phyloP scores from a whole-genome alignment of 1,140 invertebrate species.

The Caenorhabditis briggsae region DNA sequence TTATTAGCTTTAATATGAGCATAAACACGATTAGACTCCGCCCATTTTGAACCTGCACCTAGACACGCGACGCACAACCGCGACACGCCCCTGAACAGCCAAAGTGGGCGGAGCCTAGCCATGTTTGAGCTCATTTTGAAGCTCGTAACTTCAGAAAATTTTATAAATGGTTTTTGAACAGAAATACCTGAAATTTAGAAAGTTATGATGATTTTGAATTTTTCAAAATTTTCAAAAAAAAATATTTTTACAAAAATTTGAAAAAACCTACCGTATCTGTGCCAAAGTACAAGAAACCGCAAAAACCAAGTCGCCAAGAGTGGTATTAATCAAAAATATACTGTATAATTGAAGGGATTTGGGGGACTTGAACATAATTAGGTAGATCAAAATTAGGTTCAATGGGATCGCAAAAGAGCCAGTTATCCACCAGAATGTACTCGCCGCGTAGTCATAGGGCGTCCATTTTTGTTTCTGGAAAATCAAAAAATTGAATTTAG shows the following conservation, averaged over 20 bases:
- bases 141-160: not conserved
- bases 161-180: too few species aligned
- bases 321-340: slow-evolving; percentile 38
- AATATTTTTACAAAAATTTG: not conserved
- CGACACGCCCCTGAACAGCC: too few species aligned
- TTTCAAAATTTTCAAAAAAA: not conserved
- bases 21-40: too few species aligned
- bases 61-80: too few species aligned
- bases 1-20: too few species aligned
- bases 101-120: too few species aligned
- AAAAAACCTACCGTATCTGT: slow-evolving; percentile 47
- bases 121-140: not conserved
- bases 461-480: slow-evolving; percentile 57
- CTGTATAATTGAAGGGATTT: slow-evolving; percentile 58
- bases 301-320: slow-evolving; percentile 49
- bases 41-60: too few species aligned
- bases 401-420: slow-evolving; percentile 34
- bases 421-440: slow-evolving; percentile 47
- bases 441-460: slow-evolving; percentile 54
- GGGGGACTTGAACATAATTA: slow-evolving; percentile 57
- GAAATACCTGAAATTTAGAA: too few species aligned
- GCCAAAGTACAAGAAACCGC: slow-evolving; percentile 34
- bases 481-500: not conserved
- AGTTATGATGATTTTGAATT: not conserved
- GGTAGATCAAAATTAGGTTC: slow-evolving; percentile 55